phyloP scores from a whole-genome alignment of 1,140 invertebrate species.

The Scaptomyza hsui region DNA sequence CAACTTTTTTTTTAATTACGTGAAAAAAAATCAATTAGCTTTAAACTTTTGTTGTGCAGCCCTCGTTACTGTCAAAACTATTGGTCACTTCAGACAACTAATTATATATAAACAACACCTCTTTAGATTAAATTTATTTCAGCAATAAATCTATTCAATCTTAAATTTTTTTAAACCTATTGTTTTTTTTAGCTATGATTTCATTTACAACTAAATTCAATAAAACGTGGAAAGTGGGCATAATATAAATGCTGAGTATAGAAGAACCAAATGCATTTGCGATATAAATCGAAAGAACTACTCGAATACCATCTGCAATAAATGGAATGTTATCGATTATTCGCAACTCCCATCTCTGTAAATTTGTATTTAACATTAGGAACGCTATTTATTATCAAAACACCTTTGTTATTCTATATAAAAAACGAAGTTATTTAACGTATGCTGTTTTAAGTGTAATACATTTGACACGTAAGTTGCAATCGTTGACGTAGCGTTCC shows the following conservation, averaged over 20 bases:
- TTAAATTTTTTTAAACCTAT: too few species aligned
- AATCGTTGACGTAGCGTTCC: background rate
- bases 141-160: too few species aligned
- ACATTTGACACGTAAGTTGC: slow-evolving; percentile 37
- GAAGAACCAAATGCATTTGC: background rate
- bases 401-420: slow-evolving; percentile 36
- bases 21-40: background rate
- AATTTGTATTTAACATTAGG: slow-evolving; percentile 51
- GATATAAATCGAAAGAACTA: background rate
- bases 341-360: slow-evolving; percentile 35
- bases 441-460: slow-evolving; percentile 29
- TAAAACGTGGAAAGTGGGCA: background rate
- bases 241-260: background rate
- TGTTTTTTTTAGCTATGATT: too few species aligned
- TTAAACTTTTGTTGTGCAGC: background rate
- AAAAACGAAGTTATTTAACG: slow-evolving; percentile 9
- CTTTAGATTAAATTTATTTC: too few species aligned
- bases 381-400: slow-evolving; percentile 57
- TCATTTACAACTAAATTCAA: too few species aligned
- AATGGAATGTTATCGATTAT: slow-evolving; percentile 34
- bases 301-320: background rate
- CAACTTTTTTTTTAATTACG: too few species aligned
- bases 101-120: too few species aligned
- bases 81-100: too few species aligned
- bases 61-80: background rate